Percentiles rank a stretch among this genome's conserved stretches.
phyloP scores from a whole-genome alignment of 2,113 vertebrate genomes.

The Acrocephalus kingi region DNA sequence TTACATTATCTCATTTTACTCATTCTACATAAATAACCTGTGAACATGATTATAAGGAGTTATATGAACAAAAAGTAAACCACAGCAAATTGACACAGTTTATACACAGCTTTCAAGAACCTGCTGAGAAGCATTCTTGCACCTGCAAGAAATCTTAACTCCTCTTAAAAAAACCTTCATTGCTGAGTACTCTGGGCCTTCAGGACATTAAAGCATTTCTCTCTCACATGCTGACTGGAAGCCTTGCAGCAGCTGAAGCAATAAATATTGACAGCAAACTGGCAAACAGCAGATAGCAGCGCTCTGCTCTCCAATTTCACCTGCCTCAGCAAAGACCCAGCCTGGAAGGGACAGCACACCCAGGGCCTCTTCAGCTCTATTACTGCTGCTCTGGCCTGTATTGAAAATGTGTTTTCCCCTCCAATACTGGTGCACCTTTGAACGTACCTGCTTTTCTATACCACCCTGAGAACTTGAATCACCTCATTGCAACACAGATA shows the following conservation, averaged over 20 bases:
- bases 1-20: neutral
- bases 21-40: neutral
- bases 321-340: constrained; percentile 77
- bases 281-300: constrained; percentile 73
- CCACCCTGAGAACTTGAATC: neutral
- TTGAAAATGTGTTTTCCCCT: neutral
- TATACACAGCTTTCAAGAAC: constrained; percentile 35
- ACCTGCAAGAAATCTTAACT: constrained; percentile 55
- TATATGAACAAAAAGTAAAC: neutral
- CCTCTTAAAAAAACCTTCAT: neutral
- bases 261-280: constrained; percentile 75
- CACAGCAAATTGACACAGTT: neutral
- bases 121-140: constrained; percentile 34
- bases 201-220: constrained; percentile 41
- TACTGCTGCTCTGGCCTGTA: neutral
- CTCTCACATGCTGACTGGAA: constrained; percentile 60
- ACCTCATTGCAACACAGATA: neutral
- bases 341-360: constrained; percentile 59
- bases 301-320: constrained; percentile 77
- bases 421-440: neutral
- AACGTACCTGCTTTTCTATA: neutral
- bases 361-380: neutral
- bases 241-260: constrained; percentile 77
- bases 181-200: neutral
- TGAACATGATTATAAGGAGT: neutral